These are phyloP conservation scores for Ptychoptera contaminata DNA, from an alignment of 2,888 invertebrate genomes.

Conservation along the genomic window DNA sequence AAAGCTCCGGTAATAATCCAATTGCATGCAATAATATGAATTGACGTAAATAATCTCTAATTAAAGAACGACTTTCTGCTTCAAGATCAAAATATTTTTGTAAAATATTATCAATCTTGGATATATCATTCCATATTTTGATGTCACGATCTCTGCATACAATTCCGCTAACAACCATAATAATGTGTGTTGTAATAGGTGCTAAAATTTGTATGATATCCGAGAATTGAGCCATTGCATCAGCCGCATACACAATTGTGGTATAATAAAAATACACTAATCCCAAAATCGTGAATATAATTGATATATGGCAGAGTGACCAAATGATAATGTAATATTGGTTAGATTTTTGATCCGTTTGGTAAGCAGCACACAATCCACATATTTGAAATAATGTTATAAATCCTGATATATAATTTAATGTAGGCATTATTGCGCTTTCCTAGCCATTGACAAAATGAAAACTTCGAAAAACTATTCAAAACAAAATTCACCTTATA, in stretches of 20 bases:
- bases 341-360: too few species aligned
- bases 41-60: background rate
- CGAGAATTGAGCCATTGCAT: background rate
- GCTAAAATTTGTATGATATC: background rate
- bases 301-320: too few species aligned
- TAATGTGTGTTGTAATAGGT: background rate
- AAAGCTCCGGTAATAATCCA: background rate
- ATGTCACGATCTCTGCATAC: background rate
- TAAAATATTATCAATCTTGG: background rate
- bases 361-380: too few species aligned
- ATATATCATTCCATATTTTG: background rate
- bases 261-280: background rate
- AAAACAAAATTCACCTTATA: too few species aligned
- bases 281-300: too few species aligned
- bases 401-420: too few species aligned
- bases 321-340: too few species aligned
- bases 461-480: too few species aligned
- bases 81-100: background rate
- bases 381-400: too few species aligned
- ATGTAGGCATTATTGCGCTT: too few species aligned
- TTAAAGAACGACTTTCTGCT: background rate
- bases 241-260: background rate
- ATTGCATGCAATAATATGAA: background rate
- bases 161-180: background rate
- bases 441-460: too few species aligned